Evolutionary conservation across 2,113 vertebrate species (phyloP).

Genomic region (Noctilio leporinus): DNA sequence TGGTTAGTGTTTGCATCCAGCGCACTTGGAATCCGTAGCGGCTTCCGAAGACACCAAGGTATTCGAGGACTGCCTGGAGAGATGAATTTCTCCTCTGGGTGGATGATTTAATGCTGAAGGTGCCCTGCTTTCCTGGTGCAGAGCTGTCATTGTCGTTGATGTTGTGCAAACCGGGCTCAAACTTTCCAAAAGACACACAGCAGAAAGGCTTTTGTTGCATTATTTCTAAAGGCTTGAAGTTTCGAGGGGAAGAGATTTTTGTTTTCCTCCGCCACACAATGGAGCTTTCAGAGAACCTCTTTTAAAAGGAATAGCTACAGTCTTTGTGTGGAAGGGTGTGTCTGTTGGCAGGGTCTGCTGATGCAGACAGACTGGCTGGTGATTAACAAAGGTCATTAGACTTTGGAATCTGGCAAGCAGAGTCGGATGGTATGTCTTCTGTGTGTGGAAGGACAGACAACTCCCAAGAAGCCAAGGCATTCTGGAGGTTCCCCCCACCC

Average conservation of each 20-base stretch:
- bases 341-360: constrained; percentile 89
- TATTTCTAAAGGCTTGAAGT: constrained; percentile 76
- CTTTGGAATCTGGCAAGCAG: constrained; percentile 96
- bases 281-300: constrained; percentile 86
- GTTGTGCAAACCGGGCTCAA: constrained; percentile 51
- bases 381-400: constrained; percentile 99
- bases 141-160: constrained; percentile 41
- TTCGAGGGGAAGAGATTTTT: constrained; percentile 72
- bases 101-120: constrained; percentile 31
- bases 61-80: constrained; percentile 16
- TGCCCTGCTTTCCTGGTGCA: constrained; percentile 31
- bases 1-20: constrained; percentile 56
- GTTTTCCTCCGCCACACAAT: constrained; percentile 79
- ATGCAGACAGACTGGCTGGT: constrained; percentile 96
- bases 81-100: constrained; percentile 19
- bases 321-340: constrained; percentile 94
- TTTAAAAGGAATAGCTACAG: constrained; percentile 91
- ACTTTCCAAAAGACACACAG: constrained; percentile 67
- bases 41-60: constrained; percentile 42
- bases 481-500: constrained; percentile 70
- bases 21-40: constrained; percentile 53
- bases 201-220: constrained; percentile 66
- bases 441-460: constrained; percentile 82
- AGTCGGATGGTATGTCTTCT: constrained; percentile 90
- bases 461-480: constrained; percentile 83